Conservation (phyloP, 2,113 vertebrate genomes). For the Lepus europaeus region DNA sequence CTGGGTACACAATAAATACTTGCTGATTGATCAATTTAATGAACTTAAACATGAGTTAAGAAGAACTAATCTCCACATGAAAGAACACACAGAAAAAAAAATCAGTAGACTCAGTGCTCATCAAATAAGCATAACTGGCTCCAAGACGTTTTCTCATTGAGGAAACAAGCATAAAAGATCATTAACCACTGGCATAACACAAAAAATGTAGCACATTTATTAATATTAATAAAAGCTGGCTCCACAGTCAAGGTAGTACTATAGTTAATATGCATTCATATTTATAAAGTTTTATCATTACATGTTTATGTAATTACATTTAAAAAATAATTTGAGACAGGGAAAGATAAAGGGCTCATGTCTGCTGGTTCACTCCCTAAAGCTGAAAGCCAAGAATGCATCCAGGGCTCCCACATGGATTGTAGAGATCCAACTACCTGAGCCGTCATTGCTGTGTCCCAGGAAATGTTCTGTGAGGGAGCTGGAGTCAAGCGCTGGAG, state of each 20-base stretch:
- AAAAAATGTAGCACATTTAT: background rate
- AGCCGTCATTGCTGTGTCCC: too few relatives aligned
- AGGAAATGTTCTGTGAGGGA: too few relatives aligned
- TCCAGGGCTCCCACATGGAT: too few relatives aligned
- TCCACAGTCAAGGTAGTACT: background rate
- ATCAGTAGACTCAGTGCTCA: background rate
- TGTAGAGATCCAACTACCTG: too few relatives aligned
- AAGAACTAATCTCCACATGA: conserved; percentile 34
- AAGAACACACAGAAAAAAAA: background rate
- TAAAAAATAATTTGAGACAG: too few relatives aligned
- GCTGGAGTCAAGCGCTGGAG: too few relatives aligned
- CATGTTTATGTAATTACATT: background rate
- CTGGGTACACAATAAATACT: background rate
- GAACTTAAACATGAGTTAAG: conserved; percentile 31
- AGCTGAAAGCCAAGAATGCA: too few relatives aligned
- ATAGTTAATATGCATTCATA: background rate
- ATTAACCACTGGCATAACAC: conserved; percentile 22
- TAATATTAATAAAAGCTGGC: background rate
- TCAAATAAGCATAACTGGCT: conserved; percentile 15
- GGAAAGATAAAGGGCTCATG: too few relatives aligned
- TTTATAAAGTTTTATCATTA: background rate
- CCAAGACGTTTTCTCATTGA: conserved; percentile 12
- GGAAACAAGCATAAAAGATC: background rate
- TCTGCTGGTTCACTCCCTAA: too few relatives aligned
- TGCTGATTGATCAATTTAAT: conserved; percentile 10